These are phyloP conservation scores for Sesamia inferens DNA, from an alignment of 2,888 invertebrate genomes.

Conservation along the genomic window DNA sequence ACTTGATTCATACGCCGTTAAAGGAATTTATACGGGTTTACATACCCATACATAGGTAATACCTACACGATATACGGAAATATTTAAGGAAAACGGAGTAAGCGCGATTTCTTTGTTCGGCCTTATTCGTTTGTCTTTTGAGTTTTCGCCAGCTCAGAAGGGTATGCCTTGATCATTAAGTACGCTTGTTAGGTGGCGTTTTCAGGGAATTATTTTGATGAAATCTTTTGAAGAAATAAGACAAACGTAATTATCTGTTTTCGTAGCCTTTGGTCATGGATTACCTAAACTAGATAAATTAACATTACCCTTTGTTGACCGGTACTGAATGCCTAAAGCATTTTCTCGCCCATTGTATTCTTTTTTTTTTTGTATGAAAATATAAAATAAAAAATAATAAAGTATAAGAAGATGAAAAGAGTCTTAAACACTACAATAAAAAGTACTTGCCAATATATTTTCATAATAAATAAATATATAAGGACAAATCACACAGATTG, in stretches of 20 bases:
- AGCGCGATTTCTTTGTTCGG: conserved; percentile 79
- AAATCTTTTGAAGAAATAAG: conserved; percentile 53
- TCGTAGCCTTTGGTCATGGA: conserved; percentile 42
- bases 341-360: not conserved
- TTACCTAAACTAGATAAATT: conserved; percentile 21
- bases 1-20: conserved; percentile 55
- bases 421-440: not conserved
- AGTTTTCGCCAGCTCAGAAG: conserved; percentile 76
- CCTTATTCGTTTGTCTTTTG: conserved; percentile 82
- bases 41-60: conserved; percentile 52
- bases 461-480: too few species aligned
- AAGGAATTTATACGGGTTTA: conserved; percentile 59
- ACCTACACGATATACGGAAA: conserved; percentile 64
- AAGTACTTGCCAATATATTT: not conserved
- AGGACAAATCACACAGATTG: too few species aligned
- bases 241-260: conserved; percentile 38
- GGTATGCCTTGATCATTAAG: conserved; percentile 83
- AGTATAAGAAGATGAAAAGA: not conserved
- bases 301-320: not conserved
- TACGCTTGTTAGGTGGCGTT: conserved; percentile 80
- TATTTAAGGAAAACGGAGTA: conserved; percentile 74
- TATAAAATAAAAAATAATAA: not conserved
- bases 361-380: not conserved
- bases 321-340: not conserved
- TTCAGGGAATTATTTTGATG: conserved; percentile 69